A percentile compares a stretch with the other conserved stretches of the same genome.
Conservation (phyloP, 2,113 vertebrate genomes). For the Tetrao urogallus region DNA sequence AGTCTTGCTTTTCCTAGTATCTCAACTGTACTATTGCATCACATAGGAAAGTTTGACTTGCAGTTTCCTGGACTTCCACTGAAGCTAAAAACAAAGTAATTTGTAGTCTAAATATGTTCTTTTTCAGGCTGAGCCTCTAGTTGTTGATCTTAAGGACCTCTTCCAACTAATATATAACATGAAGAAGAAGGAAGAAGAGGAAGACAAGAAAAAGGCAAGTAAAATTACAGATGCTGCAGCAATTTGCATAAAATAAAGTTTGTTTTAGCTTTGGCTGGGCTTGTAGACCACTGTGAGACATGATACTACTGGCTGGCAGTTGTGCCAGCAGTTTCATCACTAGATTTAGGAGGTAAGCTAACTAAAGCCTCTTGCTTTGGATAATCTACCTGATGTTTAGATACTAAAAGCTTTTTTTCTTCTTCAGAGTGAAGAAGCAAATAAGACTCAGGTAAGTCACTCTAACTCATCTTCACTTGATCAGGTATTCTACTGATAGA, state of each 20-base stretch:
- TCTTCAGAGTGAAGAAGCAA: conserved; percentile 76
- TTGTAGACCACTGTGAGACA: background rate
- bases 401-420: conserved; percentile 15
- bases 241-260: background rate
- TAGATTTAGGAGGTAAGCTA: background rate
- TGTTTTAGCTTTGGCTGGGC: background rate
- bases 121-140: conserved; percentile 91
- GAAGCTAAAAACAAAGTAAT: background rate
- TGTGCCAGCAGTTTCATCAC: background rate
- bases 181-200: conserved; percentile 91
- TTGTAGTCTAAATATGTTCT: background rate
- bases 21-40: background rate
- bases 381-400: background rate
- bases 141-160: conserved; percentile 94
- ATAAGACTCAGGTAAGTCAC: conserved; percentile 70
- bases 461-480: background rate
- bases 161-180: conserved; percentile 95
- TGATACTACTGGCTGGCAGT: background rate
- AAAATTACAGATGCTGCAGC: background rate
- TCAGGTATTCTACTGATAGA: background rate
- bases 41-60: background rate
- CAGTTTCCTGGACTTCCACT: background rate
- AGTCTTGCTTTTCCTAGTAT: background rate
- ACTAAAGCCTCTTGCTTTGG: background rate
- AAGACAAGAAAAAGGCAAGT: conserved; percentile 84